These are phyloP conservation scores for Myripristis murdjan DNA, from an alignment of 2,797 vertebrate species.

Conservation along the genomic window DNA sequence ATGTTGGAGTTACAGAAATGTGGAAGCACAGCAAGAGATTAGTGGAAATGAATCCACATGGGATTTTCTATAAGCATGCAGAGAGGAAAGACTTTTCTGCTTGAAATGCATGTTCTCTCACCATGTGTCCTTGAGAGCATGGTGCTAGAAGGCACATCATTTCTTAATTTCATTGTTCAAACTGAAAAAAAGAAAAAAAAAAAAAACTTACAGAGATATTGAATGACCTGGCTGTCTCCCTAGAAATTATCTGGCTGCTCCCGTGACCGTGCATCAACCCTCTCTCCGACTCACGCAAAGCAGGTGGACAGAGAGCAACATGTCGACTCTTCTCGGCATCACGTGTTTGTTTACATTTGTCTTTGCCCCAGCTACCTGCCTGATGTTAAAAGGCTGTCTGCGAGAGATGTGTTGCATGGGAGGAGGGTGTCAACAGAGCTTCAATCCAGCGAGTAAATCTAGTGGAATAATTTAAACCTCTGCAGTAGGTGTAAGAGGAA, in stretches of 20 bases:
- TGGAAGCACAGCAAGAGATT: conserved; percentile 65
- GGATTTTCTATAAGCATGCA: conserved; percentile 47
- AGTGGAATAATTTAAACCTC: conserved; percentile 41
- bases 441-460: conserved; percentile 15
- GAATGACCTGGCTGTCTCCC: neutral
- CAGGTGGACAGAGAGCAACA: neutral
- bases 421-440: conserved; percentile 4
- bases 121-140: conserved; percentile 17
- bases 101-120: conserved; percentile 43
- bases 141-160: conserved; percentile 20
- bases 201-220: neutral
- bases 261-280: neutral
- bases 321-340: conserved; percentile 1
- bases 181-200: neutral
- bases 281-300: neutral
- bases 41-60: conserved; percentile 68
- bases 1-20: conserved; percentile 67
- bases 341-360: conserved; percentile 9
- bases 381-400: neutral
- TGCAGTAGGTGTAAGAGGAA: neutral
- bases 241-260: neutral
- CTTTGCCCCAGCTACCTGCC: conserved; percentile 1
- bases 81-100: conserved; percentile 42
- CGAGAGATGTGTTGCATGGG: conserved; percentile 7
- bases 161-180: conserved; percentile 10